Evolutionary conservation across 2,797 vertebrate genomes (phyloP).

Genomic region (Spinibarbus caldwelli): DNA sequence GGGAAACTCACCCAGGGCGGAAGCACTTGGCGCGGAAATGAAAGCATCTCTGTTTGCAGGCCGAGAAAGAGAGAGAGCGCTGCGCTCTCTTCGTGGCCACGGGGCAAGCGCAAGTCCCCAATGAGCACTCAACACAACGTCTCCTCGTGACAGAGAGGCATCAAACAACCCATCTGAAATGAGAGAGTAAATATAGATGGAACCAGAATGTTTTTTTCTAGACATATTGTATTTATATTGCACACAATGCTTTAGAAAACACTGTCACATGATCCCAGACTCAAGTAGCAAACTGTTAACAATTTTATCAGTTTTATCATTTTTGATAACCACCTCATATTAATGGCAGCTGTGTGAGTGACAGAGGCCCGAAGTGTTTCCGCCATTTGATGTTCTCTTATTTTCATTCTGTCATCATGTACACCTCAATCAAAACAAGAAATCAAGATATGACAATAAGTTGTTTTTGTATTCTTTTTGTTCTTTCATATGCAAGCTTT

Average conservation of each 20-base stretch:
- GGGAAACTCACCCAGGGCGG: constrained; percentile 56
- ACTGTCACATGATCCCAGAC: not conserved
- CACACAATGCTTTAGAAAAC: not conserved
- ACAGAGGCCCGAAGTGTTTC: constrained; percentile 25
- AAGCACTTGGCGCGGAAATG: constrained; percentile 58
- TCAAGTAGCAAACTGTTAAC: not conserved
- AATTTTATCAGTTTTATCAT: not conserved
- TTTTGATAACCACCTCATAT: not conserved
- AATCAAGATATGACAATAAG: not conserved
- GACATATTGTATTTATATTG: not conserved
- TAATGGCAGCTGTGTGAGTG: constrained; percentile 7
- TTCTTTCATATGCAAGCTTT: not conserved
- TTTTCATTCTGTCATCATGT: not conserved
- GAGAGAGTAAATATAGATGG: constrained; percentile 37
- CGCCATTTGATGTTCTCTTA: not conserved
- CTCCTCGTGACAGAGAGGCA: constrained; percentile 66
- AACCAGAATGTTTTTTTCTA: constrained; percentile 15
- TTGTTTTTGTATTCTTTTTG: constrained; percentile 17
- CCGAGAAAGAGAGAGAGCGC: constrained; percentile 9
- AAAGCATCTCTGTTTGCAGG: constrained; percentile 51
- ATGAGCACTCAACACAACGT: constrained; percentile 90
- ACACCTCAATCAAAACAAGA: not conserved
- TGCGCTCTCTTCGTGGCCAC: constrained; percentile 72
- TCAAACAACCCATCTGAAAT: constrained; percentile 33
- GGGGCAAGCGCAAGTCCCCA: constrained; percentile 88